phyloP scores from a whole-genome alignment of 2,113 vertebrate species.

The Passer domesticus region DNA sequence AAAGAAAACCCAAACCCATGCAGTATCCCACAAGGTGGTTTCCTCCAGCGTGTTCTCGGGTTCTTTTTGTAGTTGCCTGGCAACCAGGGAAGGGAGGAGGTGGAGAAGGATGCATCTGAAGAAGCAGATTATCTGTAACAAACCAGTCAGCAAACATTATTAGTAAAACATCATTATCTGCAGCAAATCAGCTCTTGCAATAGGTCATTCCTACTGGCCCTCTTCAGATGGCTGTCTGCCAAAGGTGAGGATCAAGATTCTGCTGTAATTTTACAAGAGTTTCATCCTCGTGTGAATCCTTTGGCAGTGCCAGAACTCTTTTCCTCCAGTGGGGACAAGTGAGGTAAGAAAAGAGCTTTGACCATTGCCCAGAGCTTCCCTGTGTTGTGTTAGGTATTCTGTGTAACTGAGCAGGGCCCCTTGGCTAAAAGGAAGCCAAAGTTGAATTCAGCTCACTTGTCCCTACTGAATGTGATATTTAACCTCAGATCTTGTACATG shows the following conservation, averaged over 20 bases:
- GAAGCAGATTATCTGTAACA: background rate
- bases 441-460: background rate
- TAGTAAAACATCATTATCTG: background rate
- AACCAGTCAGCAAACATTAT: background rate
- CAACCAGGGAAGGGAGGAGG: constrained; percentile 8
- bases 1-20: background rate
- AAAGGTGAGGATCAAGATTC: background rate
- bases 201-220: background rate
- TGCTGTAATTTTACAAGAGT: background rate
- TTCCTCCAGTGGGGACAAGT: background rate
- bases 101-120: background rate
- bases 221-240: background rate
- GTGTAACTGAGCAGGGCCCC: background rate
- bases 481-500: background rate
- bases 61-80: constrained; percentile 46
- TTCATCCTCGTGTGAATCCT: background rate
- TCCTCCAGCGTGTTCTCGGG: background rate
- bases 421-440: background rate
- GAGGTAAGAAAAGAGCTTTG: background rate
- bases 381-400: background rate
- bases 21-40: background rate
- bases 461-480: background rate
- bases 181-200: background rate
- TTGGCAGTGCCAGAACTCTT: background rate
- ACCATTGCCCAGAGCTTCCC: background rate